These are phyloP conservation scores for Gambusia yucatana DNA, from an alignment of 2,797 vertebrate genomes.

Conservation along the genomic window DNA sequence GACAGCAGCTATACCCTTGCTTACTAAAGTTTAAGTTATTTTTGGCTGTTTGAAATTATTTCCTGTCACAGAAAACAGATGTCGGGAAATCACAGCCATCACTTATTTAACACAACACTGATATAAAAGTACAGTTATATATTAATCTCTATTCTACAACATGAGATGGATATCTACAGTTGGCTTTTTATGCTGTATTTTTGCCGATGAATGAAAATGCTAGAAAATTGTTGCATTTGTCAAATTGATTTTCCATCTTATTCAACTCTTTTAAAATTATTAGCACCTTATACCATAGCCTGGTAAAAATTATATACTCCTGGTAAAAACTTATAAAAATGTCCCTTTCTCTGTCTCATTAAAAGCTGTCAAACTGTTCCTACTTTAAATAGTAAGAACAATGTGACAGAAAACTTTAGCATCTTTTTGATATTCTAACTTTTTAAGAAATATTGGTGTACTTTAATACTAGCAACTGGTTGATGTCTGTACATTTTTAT, in stretches of 20 bases:
- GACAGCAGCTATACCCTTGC: background rate
- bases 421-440: background rate
- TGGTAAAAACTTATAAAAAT: background rate
- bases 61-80: background rate
- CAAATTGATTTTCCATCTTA: background rate
- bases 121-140: background rate
- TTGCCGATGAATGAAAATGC: background rate
- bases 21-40: background rate
- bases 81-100: background rate
- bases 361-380: background rate
- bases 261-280: background rate
- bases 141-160: background rate
- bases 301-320: background rate
- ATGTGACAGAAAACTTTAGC: background rate
- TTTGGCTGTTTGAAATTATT: background rate
- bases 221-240: background rate
- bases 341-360: background rate
- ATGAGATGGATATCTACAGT: no score
- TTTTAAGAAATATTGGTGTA: background rate
- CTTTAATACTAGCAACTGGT: background rate
- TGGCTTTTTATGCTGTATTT: background rate
- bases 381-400: background rate
- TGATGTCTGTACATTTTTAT: background rate
- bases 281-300: background rate
- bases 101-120: background rate